Evolutionary conservation across 2,113 vertebrate genomes (phyloP), one percentile per base, ranked within the genome.

Genomic region (Macquaria ambigua): DNA sequence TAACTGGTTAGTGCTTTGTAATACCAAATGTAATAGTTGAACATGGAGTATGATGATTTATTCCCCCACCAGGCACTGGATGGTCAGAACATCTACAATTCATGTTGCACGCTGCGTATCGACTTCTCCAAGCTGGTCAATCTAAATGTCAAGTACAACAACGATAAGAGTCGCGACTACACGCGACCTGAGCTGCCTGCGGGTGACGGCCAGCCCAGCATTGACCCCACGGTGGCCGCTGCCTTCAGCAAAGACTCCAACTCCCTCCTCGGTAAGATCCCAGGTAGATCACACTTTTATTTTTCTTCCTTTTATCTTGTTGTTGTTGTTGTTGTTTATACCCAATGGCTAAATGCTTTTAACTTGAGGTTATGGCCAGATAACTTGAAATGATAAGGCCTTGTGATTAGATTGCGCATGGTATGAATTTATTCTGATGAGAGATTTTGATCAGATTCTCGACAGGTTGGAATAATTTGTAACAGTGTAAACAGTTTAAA

Each of bases 111-210:
- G 0, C 96, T 99, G 64, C 97, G 98, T 85, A 99, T 99, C 87
- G 98, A 99, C 95, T 99, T 99, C 95, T 99, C 98, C 85, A 99
- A 99, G 95, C 94, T 99, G 93, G 98, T 99, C 90, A 99, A 98
- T 94, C 96, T 99, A 84, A 99, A 99, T 86, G 98, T 99, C 59
- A 99, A 99, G 91, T 99, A 99, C 96, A 99, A 99, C 96, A 99
- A 99, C 0, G 98, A 99, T 92, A 99, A 99, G 96, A 99, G 98
- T 90, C 97, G 98, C 20, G 98, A 99, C 92, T 99, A 99, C 92
- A 99, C 98, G 5, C 96, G 98, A 87, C 98, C 98, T 8, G 98
- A 99, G 90, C 97, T 99, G 82, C 98, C 98, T 0, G 97, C 98
- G 37, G 98, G 98, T 2, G 98, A 99, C 74, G 98, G 98, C 52